These are phyloP conservation scores for Parus major DNA, from an alignment of 2,113 vertebrate genomes.

Conservation along the genomic window DNA sequence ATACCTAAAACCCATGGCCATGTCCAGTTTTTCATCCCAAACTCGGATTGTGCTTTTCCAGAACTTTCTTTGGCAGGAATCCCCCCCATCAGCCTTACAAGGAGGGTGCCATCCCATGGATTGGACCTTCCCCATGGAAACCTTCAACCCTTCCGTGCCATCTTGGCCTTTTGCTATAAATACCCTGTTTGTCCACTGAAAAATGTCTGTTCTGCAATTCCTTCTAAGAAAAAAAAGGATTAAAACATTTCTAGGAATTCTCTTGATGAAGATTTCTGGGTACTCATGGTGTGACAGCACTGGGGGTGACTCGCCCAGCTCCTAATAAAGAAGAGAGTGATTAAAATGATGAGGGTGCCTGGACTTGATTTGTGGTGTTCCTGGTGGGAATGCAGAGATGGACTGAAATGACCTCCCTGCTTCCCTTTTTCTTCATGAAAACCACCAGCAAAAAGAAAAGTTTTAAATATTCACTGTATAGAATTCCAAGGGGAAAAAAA, in stretches of 20 bases:
- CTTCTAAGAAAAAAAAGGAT: neutral
- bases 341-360: neutral
- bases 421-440: neutral
- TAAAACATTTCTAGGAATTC: conserved; percentile 3
- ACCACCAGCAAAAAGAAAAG: neutral
- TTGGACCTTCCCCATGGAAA: neutral
- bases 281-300: neutral
- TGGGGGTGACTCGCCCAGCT: neutral
- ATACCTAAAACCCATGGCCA: rapidly evolving
- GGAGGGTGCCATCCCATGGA: neutral
- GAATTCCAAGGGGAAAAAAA: neutral
- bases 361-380: neutral
- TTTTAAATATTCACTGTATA: rapidly evolving
- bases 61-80: neutral
- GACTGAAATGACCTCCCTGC: rapidly evolving
- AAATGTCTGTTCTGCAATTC: neutral
- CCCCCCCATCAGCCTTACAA: neutral
- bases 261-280: neutral
- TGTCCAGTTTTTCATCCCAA: neutral
- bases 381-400: neutral
- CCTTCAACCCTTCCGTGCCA: neutral
- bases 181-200: neutral
- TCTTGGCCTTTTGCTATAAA: neutral
- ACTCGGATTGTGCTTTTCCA: rapidly evolving
- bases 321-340: neutral